Percentiles rank a stretch among this genome's conserved stretches.
These are phyloP conservation scores for Bombus pyrosoma DNA, from an alignment of 1,140 invertebrate genomes.

Conservation along the genomic window DNA sequence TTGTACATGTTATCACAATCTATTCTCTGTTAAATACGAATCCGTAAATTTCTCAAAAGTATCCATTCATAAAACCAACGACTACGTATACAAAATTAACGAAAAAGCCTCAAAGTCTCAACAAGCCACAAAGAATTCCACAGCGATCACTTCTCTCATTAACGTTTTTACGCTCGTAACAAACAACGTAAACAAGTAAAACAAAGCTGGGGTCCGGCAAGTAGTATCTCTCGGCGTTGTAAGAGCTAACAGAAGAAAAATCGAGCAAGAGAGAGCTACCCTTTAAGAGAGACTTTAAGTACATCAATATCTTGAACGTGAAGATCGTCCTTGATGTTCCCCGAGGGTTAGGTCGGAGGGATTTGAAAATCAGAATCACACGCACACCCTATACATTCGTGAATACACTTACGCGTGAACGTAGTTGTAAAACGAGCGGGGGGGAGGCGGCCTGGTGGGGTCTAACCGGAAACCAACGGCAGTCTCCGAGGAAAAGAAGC, in stretches of 20 bases:
- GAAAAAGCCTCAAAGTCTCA: not conserved
- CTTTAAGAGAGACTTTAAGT: slow-evolving; percentile 21
- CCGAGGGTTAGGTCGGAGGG: slow-evolving; percentile 26
- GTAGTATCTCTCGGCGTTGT: too few species aligned
- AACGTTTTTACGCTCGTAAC: not conserved
- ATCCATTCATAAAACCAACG: not conserved
- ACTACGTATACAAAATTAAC: not conserved
- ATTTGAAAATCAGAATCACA: slow-evolving; percentile 24
- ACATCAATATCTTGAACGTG: slow-evolving; percentile 39
- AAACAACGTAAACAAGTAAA: not conserved
- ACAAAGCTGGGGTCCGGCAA: not conserved
- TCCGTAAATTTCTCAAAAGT: not conserved
- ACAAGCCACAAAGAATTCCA: not conserved
- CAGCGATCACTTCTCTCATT: not conserved
- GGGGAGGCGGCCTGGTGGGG: slow-evolving; percentile 40
- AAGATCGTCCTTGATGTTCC: slow-evolving; percentile 18
- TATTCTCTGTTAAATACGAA: not conserved
- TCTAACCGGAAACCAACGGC: slow-evolving; percentile 48
- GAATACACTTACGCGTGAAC: not conserved
- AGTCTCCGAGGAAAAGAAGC: slow-evolving; percentile 47
- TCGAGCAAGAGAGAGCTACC: not conserved
- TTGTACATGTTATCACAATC: not conserved
- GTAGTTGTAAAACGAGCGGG: slow-evolving; percentile 42
- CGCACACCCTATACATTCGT: slow-evolving; percentile 3
- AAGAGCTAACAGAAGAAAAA: not conserved